Base-by-base conservation (phyloP, 1,140 invertebrate species). In the Oncopeltus fasciatus region DNA sequence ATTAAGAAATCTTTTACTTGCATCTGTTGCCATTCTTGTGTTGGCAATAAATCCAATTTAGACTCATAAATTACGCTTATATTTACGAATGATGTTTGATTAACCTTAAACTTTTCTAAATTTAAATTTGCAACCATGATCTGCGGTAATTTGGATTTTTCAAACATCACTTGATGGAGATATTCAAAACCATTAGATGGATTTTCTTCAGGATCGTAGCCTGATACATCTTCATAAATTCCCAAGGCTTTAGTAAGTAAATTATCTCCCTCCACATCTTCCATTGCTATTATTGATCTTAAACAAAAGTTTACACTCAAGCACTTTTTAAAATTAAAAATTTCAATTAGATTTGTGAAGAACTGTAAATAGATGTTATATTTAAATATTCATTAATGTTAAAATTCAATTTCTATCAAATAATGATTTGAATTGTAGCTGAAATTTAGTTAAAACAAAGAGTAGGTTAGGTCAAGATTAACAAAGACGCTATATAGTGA, bases 151-250 rank as follows among this genome's bases (percentile, higher is more conserved):
- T 26, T 21, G 12, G 21, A 2, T 1, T 18, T 24, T 53, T 53
- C 49, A 12, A 1, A 26, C 21, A 53, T 53, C 16, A 53, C 49
- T 53, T 53, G 49, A 14, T 53, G 26, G 14, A 53, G 26, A 26
- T 53, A 53, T 14, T 53, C 49, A 53, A 24, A 53, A 14, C 49
- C 49, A 53, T 53, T 53, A 14, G 49, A 53, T 14, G 49, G 49
- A 27, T 18, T 24, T 24, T 53, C 49, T 53, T 53, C 26, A 24
- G 49, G 49, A 18, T 53, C 49, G 24, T 53, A 53, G 26, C 21
- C 24, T 27, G 18, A 20, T 3, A 53, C 26, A 24, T 53, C 49
- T 53, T 53, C 49, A 27, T 24, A 53, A 53, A 53, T 53, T 9
- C 24, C 49, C 2, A 53, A 53, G 1, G 49, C 49, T 53, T 53